Base-by-base conservation (phyloP, 2,888 invertebrate genomes). In the Drosophila yooni region DNA sequence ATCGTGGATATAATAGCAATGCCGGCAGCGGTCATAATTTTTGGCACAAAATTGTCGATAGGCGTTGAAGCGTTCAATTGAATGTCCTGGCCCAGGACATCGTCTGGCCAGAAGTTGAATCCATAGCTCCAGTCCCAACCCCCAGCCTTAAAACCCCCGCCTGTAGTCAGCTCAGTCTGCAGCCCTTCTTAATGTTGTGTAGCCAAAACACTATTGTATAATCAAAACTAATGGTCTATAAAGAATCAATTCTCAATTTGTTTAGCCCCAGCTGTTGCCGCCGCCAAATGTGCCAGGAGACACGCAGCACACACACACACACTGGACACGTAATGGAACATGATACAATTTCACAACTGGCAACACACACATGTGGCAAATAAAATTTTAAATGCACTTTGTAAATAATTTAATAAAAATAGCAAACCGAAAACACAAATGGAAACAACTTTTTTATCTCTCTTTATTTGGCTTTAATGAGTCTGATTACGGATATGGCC, bases 241-340 rank as follows among this genome's bases (percentile, higher is more conserved):
- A 91, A 91, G 89, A 91, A 91, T 91, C 91, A 91, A 91, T 90
- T 90, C 90, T 82, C 90, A 90, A 90, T 90, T 90, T 90, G 91
- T 86, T 90, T 91, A 88, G 86, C 81, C 82, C 78, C 88, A 89
- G 80, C 81, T 83, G 81, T 78, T 82, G 82, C 72, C 81, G 81
- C 72, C 78, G 70, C 43, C 65, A 56, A 63, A 43, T 43, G 57
- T 43, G 33, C 27, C 25, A 11, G 51, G 67, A 67, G 62, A 57
- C 53, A 67, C 60, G 63, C 67, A 70, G 87, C 68, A 83, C 70
- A 75, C 51, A 33, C 51, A 33, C 7, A 21, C 36, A 66, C 25
- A 15, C 25, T 46, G 46, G 25, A 46, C 46, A 46, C 46, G 15
- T 50, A 73, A 29, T 29, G 34, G 27, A 27, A 38, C 33, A 56